Base-by-base conservation (phyloP, 2,797 vertebrate species). In the Phrynocephalus forsythii region DNA sequence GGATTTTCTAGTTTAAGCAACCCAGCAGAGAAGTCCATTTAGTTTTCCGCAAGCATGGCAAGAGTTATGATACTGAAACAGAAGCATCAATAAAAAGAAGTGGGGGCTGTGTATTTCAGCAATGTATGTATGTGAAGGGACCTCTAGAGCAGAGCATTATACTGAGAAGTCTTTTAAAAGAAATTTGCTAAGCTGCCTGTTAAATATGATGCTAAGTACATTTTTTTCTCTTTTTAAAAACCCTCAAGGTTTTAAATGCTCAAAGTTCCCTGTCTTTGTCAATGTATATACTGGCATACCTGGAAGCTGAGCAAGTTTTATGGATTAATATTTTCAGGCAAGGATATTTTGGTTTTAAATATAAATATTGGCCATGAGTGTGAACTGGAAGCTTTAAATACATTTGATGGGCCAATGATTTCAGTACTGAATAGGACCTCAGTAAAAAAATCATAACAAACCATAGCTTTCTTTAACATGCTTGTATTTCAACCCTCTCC, bases 331-430 rank as follows among this genome's bases (percentile, higher is more conserved):
- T 80, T 91, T 92, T 88, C 91, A 87, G 89, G 93, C 75, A 79
- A 79, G 87, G 89, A 91, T 94, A 92, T 93, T 93, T 95, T 90
- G 75, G 84, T 90, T 93, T 83, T 91, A 82, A 77, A 79, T 80
- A 90, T 92, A 95, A 94, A 95, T 92, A 95, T 93, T 94, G 88
- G 89, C 88, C 94, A 92, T 92, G 92, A 92, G 1, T 0, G 88
- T 89, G 93, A 91, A 86, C 79, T 63, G 50, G 89, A 95, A 95
- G 91, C n/a, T 91, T 90, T 92, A 85, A 93, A 88, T 89, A 86
- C 33, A 88, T 83, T 87, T 88, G 76, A 89, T 48, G 86, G 52
- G 50, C 82, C 72, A 84, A 88, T 20, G 73, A 91, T 87, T 93
- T 92, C 28, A 83, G 60, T 66, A 84, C 87, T 93, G 91, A 94